Conservation (phyloP, 2,113 vertebrate species). For the Trogon surrucura region DNA sequence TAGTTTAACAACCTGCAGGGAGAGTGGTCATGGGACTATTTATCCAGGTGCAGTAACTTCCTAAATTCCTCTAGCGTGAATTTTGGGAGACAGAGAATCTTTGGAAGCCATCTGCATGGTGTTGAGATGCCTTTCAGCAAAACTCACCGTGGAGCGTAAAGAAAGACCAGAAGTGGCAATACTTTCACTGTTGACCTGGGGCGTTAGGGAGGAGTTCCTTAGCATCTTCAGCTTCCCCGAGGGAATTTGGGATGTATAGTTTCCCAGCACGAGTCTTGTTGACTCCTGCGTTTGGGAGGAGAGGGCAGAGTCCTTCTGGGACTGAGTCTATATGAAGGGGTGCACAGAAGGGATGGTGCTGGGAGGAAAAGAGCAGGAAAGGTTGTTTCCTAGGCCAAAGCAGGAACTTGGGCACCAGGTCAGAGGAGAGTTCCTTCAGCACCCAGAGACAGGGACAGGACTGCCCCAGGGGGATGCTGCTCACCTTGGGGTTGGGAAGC, state of each 20-base stretch:
- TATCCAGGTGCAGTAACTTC: neutral
- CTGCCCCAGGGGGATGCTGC: neutral
- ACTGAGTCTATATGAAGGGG: neutral
- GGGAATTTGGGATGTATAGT: neutral
- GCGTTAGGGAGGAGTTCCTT: neutral
- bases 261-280: neutral
- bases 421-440: neutral
- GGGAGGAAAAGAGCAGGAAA: neutral
- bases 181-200: neutral
- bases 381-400: neutral
- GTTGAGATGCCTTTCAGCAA: neutral
- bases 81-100: neutral
- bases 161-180: neutral
- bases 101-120: neutral
- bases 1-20: neutral
- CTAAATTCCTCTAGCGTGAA: neutral
- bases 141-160: neutral
- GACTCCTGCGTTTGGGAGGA: neutral
- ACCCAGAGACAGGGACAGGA: fast-evolving
- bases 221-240: neutral
- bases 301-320: neutral
- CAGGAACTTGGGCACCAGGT: neutral
- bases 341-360: neutral
- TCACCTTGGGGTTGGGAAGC: neutral
- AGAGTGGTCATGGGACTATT: neutral